phyloP scores from a whole-genome alignment of 2,797 vertebrate species.

The Chanos chanos region DNA sequence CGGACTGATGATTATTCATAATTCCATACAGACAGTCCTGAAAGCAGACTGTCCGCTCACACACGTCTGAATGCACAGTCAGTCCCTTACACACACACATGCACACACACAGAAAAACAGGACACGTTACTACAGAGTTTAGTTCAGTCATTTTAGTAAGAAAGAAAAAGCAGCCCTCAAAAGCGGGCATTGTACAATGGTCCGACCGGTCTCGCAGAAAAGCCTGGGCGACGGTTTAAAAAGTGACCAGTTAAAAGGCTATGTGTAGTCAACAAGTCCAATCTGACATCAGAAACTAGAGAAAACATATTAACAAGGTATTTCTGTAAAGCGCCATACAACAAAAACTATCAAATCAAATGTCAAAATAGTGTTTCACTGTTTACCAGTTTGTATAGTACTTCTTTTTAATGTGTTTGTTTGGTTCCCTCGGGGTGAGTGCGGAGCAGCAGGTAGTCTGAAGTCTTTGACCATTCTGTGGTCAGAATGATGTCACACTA shows the following conservation, averaged over 20 bases:
- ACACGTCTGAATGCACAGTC: too few relatives aligned
- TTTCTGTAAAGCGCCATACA: conserved; percentile 21
- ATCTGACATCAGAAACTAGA: conserved; percentile 39
- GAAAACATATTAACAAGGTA: conserved; percentile 22
- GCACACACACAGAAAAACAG: conserved; percentile 20
- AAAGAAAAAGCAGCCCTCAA: conserved; percentile 51
- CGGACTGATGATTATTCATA: too few relatives aligned
- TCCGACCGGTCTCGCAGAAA: conserved; percentile 36
- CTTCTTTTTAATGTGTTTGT: conserved; percentile 13
- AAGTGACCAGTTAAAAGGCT: conserved; percentile 68
- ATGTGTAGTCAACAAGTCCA: conserved; percentile 58
- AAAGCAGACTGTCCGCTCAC: too few relatives aligned
- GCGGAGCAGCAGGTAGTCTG: too few relatives aligned
- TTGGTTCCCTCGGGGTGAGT: too few relatives aligned
- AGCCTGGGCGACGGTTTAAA: conserved; percentile 49
- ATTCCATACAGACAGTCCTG: too few relatives aligned
- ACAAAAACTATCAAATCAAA: conserved; percentile 61
- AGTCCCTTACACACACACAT: too few relatives aligned
- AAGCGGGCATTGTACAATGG: conserved; percentile 49
- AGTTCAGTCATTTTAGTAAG: conserved; percentile 57
- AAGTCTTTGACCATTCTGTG: too few relatives aligned
- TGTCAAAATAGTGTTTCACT: conserved; percentile 87
- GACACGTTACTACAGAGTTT: conserved; percentile 35
- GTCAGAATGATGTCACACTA: too few relatives aligned
- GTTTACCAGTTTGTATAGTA: conserved; percentile 16